Evolutionary conservation across 2,797 vertebrate species (phyloP).

Genomic region (Hemitrygon akajei): DNA sequence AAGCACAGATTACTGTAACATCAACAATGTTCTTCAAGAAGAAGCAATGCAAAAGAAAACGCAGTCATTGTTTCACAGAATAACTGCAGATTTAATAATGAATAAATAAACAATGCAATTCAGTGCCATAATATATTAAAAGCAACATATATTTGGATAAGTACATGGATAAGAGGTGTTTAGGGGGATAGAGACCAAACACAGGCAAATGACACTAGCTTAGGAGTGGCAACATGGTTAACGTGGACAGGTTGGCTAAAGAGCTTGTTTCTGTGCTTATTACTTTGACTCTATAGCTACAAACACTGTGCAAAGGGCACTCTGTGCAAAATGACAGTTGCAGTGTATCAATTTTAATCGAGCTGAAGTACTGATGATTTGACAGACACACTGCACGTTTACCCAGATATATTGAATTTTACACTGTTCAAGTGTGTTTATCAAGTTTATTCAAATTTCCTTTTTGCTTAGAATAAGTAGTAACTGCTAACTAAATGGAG

Average conservation of each 20-base stretch:
- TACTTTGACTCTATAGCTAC: too few relatives aligned
- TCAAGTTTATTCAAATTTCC: background rate
- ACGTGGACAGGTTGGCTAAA: background rate
- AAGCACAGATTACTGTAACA: background rate
- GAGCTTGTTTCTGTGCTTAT: background rate
- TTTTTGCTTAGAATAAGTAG: background rate
- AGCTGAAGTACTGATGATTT: background rate
- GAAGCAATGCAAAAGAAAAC: background rate
- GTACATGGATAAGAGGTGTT: too few relatives aligned
- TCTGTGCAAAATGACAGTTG: background rate
- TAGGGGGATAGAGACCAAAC: too few relatives aligned
- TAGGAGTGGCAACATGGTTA: too few relatives aligned
- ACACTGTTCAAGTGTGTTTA: background rate
- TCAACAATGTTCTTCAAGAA: background rate
- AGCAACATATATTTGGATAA: too few relatives aligned
- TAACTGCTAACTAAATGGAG: background rate
- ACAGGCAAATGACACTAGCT: too few relatives aligned
- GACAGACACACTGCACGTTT: background rate
- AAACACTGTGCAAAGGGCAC: background rate
- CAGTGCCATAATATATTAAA: too few relatives aligned
- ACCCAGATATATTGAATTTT: too few relatives aligned
- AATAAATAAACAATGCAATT: background rate
- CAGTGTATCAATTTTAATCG: background rate
- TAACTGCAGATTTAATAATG: background rate
- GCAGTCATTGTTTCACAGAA: background rate